Conservation (phyloP, 2,797 vertebrate species). For the Oreonectes daqikongensis region DNA sequence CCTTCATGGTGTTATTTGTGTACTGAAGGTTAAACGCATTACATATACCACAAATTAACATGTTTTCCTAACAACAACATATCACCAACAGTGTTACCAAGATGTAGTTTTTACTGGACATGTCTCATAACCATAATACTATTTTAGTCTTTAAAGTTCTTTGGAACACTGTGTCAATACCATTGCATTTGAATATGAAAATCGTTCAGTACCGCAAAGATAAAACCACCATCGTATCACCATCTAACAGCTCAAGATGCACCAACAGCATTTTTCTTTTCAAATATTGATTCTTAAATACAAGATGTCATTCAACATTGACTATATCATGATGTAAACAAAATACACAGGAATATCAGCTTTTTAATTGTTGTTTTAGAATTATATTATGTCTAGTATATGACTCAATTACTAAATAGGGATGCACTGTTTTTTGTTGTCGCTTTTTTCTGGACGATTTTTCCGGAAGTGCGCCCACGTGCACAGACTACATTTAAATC, state of each 20-base stretch:
- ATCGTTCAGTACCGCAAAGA: neutral
- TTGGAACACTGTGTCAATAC: neutral
- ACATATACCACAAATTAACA: neutral
- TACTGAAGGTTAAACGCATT: neutral
- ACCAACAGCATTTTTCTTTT: no score
- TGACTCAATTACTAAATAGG: no score
- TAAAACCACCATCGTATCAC: no score
- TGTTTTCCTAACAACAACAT: neutral
- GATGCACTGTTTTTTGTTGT: no score
- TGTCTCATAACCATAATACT: neutral
- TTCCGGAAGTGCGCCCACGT: neutral
- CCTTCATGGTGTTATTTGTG: neutral
- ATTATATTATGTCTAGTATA: no score
- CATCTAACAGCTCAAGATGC: no score
- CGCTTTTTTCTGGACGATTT: neutral
- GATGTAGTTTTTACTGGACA: neutral
- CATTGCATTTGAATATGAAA: neutral
- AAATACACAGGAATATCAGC: no score
- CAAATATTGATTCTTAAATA: no score
- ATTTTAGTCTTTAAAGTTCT: neutral
- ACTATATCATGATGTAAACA: no score
- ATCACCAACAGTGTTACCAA: neutral
- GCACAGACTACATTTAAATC: no score
- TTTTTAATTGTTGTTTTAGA: no score
- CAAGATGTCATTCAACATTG: no score